Percentiles rank a stretch among this genome's conserved stretches.
Evolutionary conservation across 2,888 invertebrate genomes (phyloP).

Genomic region (Hirudinaria manillensis): DNA sequence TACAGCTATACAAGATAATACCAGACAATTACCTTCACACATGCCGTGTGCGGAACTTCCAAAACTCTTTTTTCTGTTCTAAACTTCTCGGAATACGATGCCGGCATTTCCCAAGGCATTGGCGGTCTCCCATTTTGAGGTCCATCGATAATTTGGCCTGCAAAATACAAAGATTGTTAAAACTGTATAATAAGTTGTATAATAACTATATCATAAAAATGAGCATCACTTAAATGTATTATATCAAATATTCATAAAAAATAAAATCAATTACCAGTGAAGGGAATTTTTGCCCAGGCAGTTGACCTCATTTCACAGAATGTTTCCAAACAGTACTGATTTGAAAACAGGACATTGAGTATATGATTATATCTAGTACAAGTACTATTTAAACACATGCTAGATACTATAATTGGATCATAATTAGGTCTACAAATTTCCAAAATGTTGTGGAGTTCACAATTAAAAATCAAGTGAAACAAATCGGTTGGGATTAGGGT

Average conservation of each 20-base stretch:
- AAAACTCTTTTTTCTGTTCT: conserved; percentile 18
- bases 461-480: too few relatives aligned
- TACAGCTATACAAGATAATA: not conserved
- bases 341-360: not conserved
- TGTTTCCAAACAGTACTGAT: conserved; percentile 58
- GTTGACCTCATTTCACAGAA: conserved; percentile 58
- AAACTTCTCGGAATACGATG: conserved; percentile 18
- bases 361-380: not conserved
- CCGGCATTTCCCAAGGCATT: conserved; percentile 32
- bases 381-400: not conserved
- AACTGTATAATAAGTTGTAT: not conserved
- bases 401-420: not conserved
- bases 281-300: conserved; percentile 47
- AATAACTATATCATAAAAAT: not conserved
- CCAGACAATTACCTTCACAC: conserved; percentile 24
- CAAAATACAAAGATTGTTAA: not conserved
- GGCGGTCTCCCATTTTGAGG: conserved; percentile 32
- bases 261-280: conserved; percentile 25
- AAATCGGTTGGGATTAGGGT: too few relatives aligned
- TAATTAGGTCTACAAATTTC: not conserved
- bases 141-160: conserved; percentile 27
- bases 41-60: conserved; percentile 34
- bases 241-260: not conserved
- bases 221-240: not conserved
- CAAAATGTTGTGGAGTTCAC: not conserved